Conservation (phyloP, 2,797 vertebrate species). For the Lacerta viridis region DNA sequence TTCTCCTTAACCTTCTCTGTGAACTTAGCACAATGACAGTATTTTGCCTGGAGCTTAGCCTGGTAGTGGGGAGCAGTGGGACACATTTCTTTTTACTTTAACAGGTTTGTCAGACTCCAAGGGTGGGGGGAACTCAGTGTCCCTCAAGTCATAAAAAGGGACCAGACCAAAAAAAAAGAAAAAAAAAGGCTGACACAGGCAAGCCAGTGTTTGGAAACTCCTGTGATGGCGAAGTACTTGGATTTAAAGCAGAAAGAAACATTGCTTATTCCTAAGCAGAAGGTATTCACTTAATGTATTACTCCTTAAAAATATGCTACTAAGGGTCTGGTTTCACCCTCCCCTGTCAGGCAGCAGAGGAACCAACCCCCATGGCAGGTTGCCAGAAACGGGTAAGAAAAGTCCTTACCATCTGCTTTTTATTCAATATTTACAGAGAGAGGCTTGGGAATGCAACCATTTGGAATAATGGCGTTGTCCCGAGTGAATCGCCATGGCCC, state of each 20-base stretch:
- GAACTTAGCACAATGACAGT: conserved; percentile 63
- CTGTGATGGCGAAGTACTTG: background rate
- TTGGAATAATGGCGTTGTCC: too few relatives aligned
- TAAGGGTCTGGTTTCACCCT: background rate
- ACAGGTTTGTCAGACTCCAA: conserved; percentile 68
- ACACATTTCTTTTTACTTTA: conserved; percentile 64
- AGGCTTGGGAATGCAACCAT: too few relatives aligned
- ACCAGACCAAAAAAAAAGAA: conserved; percentile 7
- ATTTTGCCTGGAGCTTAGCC: conserved; percentile 74
- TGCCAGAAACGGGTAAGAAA: too few relatives aligned
- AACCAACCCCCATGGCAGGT: too few relatives aligned
- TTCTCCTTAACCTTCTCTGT: conserved; percentile 63
- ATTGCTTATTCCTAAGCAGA: background rate
- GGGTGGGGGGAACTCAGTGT: conserved; percentile 40
- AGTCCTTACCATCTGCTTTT: too few relatives aligned
- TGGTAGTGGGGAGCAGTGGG: conserved; percentile 49
- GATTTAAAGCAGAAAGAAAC: background rate
- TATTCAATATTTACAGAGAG: too few relatives aligned
- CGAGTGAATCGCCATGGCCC: too few relatives aligned
- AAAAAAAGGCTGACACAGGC: background rate
- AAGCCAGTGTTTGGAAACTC: background rate
- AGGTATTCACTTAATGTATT: conserved; percentile 15
- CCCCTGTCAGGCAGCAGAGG: too few relatives aligned
- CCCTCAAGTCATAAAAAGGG: conserved; percentile 47
- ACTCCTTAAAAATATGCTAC: background rate